A percentile compares a stretch with the other conserved stretches of the same genome.
Evolutionary conservation across 2,797 vertebrate genomes (phyloP).

Genomic region (Sebastiscus albofasciatus): DNA sequence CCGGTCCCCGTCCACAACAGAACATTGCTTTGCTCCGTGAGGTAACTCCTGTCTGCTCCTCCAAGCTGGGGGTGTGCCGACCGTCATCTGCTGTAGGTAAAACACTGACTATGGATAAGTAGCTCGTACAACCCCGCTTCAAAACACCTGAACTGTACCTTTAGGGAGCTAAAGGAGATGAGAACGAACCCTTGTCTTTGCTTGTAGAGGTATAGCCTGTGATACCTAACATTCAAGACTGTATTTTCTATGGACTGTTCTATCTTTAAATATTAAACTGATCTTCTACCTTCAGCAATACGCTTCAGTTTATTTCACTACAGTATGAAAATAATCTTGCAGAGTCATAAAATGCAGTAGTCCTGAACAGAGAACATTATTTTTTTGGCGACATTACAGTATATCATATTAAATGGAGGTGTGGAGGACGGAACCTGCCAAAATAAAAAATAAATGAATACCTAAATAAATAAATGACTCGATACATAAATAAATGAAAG

Average conservation of each 20-base stretch:
- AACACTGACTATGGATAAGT: no score
- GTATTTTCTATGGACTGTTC: background rate
- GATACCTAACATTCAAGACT: background rate
- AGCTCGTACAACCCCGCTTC: no score
- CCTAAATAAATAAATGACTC: no score
- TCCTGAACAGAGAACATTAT: background rate
- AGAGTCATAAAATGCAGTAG: background rate
- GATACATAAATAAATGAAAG: no score
- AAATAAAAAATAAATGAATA: no score
- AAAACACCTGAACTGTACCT: no score
- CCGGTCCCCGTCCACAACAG: no score
- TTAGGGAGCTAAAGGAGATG: background rate
- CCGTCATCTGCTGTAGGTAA: no score
- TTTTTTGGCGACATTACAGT: background rate
- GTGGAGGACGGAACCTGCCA: no score
- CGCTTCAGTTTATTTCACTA: background rate
- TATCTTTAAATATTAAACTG: background rate
- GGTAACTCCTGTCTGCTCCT: no score
- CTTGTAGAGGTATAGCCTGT: background rate
- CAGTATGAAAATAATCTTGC: background rate
- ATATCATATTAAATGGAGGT: background rate
- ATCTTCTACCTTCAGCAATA: background rate
- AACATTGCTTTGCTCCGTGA: accelerated
- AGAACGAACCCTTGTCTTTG: background rate
- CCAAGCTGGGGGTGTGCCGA: accelerated